Evolutionary conservation across 1,140 invertebrate species (phyloP), one percentile per base, ranked within the genome.

Genomic region (Drusus annulatus): DNA sequence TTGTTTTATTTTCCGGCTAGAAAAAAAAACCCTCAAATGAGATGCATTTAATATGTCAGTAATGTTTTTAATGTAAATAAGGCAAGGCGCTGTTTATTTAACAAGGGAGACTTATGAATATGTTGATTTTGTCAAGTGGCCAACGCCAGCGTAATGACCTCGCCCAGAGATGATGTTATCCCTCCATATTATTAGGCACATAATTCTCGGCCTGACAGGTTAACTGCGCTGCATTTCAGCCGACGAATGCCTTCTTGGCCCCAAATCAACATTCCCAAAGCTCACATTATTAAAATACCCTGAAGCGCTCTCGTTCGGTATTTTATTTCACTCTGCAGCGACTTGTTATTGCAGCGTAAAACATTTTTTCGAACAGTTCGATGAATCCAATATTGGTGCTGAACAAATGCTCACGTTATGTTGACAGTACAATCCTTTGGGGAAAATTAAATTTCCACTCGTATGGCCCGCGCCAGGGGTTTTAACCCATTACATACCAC

Each of bases 211-310:
- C 2, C 28, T 65, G 76, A 77, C 76, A 77, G 76, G 45, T 77
- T 77, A 51, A 77, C 51, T 65, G 76, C 60, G 62, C 50, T 77
- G 76, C 76, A 77, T 77, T 77, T 77, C 76, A 68, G 45, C 15
- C 36, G 25, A 54, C 31, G 76, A 77, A 77, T 51, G 31, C 62
- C 45, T 25, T 77, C 62, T 77, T 77, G 76, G 76, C 76, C 76
- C 71, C 76, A 77, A 77, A 77, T 77, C 76, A 63, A 77, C 76
- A 77, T 52, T 65, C 60, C 31, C 60, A 13, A 51, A 65, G 60
- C 76, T 77, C 76, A 65, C 58, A 77, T 77, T 77, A 77, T 77
- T 77, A 77, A 77, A 77, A 77, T 52, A 60, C 31, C 76, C 28
- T 36, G 10, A 15, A 62, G 76, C 25, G 58, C 74, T n/a, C 52